phyloP scores from a whole-genome alignment of 2,888 invertebrate genomes.

The Choristoneura rosaceana region DNA sequence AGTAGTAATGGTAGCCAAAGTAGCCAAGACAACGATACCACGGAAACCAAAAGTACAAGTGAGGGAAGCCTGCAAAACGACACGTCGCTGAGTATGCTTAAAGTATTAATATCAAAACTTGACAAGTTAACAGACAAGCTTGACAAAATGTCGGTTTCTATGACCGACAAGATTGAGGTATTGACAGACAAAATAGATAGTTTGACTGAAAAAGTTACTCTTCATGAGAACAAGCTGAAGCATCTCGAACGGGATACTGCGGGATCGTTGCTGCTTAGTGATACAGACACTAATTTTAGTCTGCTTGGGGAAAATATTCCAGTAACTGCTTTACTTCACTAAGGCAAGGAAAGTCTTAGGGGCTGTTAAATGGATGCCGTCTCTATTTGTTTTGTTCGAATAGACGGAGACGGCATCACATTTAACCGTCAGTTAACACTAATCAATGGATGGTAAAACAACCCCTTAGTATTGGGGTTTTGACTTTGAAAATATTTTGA shows the following conservation, averaged over 20 bases:
- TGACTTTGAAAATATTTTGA: too few species aligned
- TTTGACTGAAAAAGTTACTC: slow-evolving; percentile 52
- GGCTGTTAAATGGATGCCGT: too few species aligned
- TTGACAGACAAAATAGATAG: slow-evolving; percentile 49
- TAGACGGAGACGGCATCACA: too few species aligned
- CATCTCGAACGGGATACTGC: slow-evolving; percentile 46
- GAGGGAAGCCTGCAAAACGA: slow-evolving; percentile 7
- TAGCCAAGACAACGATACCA: slow-evolving; percentile 3
- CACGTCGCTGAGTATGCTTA: slow-evolving; percentile 45
- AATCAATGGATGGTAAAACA: too few species aligned
- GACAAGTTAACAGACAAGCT: slow-evolving; percentile 47
- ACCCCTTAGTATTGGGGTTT: too few species aligned
- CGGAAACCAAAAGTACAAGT: background rate
- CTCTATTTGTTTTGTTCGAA: too few species aligned
- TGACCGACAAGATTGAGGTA: slow-evolving; percentile 43
- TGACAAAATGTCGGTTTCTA: slow-evolving; percentile 34
- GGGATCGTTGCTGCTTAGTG: background rate
- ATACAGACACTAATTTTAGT: slow-evolving; percentile 13
- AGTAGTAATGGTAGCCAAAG: slow-evolving; percentile 24
- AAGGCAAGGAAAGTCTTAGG: background rate
- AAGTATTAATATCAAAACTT: slow-evolving; percentile 53
- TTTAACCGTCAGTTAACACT: too few species aligned
- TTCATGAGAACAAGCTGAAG: slow-evolving; percentile 53
- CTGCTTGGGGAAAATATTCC: slow-evolving; percentile 14
- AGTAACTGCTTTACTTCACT: background rate